These are phyloP conservation scores for Denticeps clupeoides DNA, from an alignment of 2,797 vertebrate species.

Conservation along the genomic window DNA sequence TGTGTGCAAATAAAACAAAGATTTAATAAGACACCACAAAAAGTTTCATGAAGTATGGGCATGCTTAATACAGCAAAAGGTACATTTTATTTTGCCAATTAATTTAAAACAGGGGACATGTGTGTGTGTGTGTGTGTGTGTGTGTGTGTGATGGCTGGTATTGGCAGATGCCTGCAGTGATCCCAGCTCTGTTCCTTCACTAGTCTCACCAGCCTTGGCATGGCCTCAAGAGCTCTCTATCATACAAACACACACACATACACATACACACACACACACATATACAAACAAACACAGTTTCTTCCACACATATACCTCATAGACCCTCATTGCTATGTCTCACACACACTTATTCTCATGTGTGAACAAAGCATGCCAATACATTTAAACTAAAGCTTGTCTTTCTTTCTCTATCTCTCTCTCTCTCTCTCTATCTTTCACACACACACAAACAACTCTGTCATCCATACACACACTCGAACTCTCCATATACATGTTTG, in stretches of 20 bases:
- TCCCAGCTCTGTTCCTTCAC: slow-evolving; percentile 53
- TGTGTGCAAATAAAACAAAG: no score
- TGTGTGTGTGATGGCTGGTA: not conserved
- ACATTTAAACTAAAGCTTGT: no score
- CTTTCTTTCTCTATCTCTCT: no score
- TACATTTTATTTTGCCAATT: not conserved
- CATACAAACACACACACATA: slow-evolving; percentile 17
- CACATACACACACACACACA: slow-evolving; percentile 19
- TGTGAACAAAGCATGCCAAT: not conserved
- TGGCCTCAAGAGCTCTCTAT: slow-evolving; percentile 31
- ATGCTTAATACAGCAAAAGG: no score
- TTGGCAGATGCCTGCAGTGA: slow-evolving; percentile 57
- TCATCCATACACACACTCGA: not conserved
- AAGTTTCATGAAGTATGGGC: no score
- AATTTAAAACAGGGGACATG: not conserved
- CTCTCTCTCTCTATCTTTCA: no score
- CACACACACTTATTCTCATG: slow-evolving; percentile 1
- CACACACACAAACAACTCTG: slow-evolving; percentile 24
- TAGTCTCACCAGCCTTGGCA: slow-evolving; percentile 49
- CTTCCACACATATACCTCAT: slow-evolving; percentile 9
- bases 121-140: not conserved
- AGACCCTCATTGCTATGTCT: not conserved
- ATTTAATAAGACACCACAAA: no score
- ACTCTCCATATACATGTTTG: not conserved
- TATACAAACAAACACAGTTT: slow-evolving; percentile 23